phyloP scores from a whole-genome alignment of 2,888 invertebrate genomes.

The Orthonevra nobilis region DNA sequence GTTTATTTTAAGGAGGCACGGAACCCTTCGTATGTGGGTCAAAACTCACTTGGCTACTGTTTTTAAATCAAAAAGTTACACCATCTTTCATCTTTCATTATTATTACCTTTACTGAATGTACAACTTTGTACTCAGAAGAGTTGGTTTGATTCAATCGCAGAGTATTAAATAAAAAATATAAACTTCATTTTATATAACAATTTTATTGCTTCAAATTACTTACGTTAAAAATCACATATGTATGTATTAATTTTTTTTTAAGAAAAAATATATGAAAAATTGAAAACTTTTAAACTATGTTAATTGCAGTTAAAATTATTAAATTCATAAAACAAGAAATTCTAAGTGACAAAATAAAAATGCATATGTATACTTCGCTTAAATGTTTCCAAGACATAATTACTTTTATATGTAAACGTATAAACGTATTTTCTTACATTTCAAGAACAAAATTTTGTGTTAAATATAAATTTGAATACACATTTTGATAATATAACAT shows the following conservation, averaged over 20 bases:
- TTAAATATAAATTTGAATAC: conserved; percentile 15
- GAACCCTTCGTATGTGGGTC: too few species aligned
- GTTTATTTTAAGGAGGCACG: too few species aligned
- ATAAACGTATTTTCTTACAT: background rate
- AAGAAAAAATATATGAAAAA: conserved; percentile 12
- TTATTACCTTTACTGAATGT: too few species aligned
- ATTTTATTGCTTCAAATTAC: conserved; percentile 64
- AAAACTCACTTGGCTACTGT: too few species aligned
- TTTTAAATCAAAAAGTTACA: too few species aligned
- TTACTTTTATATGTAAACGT: too few species aligned
- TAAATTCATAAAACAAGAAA: conserved; percentile 1
- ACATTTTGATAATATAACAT: conserved; percentile 28
- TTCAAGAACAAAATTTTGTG: conserved; percentile 8
- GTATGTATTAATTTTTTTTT: conserved; percentile 23
- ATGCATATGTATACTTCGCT: conserved; percentile 15
- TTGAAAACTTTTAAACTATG: conserved; percentile 23
- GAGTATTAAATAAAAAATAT: background rate
- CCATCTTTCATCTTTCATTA: too few species aligned
- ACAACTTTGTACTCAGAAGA: too few species aligned
- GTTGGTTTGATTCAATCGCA: too few species aligned
- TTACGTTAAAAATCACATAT: conserved; percentile 62
- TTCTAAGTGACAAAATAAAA: conserved; percentile 4
- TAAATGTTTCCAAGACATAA: too few species aligned
- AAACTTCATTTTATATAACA: conserved; percentile 28
- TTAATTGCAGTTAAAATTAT: background rate